phyloP scores from a whole-genome alignment of 2,113 vertebrate genomes.

The Arenaria interpres region DNA sequence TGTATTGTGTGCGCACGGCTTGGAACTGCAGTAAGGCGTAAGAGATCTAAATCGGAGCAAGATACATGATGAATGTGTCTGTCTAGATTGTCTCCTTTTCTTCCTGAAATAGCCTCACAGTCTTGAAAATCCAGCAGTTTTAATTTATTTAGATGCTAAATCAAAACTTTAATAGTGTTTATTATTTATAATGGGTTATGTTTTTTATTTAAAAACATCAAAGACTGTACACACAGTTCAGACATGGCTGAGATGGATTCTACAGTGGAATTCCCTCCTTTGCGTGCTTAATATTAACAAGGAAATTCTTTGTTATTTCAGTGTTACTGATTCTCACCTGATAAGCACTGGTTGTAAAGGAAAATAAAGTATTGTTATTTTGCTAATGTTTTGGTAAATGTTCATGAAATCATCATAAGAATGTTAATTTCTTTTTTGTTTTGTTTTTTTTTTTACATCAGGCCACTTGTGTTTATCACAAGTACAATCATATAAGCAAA shows the following conservation, averaged over 20 bases:
- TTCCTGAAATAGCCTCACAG: background rate
- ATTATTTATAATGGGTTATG: background rate
- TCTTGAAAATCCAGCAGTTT: background rate
- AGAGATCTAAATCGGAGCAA: background rate
- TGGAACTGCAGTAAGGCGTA: background rate
- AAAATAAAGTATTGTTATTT: background rate
- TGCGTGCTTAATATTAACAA: background rate
- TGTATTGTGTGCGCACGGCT: background rate
- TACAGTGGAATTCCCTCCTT: background rate
- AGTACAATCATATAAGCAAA: background rate
- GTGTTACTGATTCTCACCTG: background rate
- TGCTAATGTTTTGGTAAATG: conserved; percentile 9
- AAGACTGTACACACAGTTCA: background rate
- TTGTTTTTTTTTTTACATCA: background rate
- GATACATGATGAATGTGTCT: background rate
- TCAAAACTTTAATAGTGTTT: background rate
- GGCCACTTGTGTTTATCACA: conserved; percentile 14
- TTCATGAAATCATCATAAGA: background rate
- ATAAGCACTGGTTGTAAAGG: background rate
- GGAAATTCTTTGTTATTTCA: background rate
- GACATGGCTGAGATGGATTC: background rate
- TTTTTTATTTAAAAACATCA: background rate
- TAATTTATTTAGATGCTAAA: background rate
- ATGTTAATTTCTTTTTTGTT: background rate
- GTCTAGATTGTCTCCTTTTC: background rate